Evolutionary conservation across 2,888 invertebrate species (phyloP).

Genomic region (Mamestra brassicae): DNA sequence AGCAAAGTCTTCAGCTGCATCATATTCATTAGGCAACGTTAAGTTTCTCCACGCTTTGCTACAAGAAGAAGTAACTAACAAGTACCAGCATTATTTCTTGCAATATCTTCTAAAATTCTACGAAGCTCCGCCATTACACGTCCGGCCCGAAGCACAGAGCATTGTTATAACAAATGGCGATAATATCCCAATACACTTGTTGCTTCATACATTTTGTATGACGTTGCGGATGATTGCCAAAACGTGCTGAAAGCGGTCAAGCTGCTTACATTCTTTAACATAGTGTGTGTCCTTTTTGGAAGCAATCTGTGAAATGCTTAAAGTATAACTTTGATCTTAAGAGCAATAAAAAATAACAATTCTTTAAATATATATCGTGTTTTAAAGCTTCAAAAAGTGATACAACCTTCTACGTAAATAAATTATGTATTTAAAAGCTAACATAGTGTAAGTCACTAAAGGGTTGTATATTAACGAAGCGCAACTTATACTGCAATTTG

Average conservation of each 20-base stretch:
- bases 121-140: background rate
- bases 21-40: background rate
- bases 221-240: constrained; percentile 19
- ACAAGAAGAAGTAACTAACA: background rate
- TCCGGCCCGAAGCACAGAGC: background rate
- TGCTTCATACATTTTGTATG: constrained; percentile 56
- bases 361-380: background rate
- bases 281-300: background rate
- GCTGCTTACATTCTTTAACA: background rate
- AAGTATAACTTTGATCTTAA: too few relatives aligned
- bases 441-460: constrained; percentile 4
- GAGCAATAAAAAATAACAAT: background rate
- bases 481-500: constrained; percentile 19
- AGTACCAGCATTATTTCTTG: constrained; percentile 1
- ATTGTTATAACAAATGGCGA: constrained; percentile 41
- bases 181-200: constrained; percentile 58
- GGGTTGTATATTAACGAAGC: constrained; percentile 1
- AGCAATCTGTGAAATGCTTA: background rate
- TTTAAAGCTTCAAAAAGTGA: background rate
- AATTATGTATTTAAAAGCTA: background rate
- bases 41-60: background rate
- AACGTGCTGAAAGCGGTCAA: constrained; percentile 49
- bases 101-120: constrained; percentile 6
- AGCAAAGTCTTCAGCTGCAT: background rate
- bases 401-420: background rate